Conservation (phyloP, 2,888 invertebrate genomes). For the Lithophane semibrunnea region DNA sequence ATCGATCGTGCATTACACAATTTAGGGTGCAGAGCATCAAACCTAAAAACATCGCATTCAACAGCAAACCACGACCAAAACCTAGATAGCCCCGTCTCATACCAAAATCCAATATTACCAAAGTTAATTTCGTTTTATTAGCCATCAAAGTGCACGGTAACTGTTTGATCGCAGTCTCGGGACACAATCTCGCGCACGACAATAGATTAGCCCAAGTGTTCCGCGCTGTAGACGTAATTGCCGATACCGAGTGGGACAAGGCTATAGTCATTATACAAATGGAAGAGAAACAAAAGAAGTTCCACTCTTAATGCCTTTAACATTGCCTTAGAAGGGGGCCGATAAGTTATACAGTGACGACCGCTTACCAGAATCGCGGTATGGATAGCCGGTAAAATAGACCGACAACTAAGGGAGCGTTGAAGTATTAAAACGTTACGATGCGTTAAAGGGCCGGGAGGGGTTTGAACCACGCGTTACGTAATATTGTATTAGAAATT, state of each 20-base stretch:
- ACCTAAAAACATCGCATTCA: background rate
- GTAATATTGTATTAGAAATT: too few species aligned
- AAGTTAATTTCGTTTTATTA: constrained; percentile 59
- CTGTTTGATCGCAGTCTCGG: constrained; percentile 52
- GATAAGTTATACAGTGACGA: background rate
- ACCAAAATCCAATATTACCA: constrained; percentile 13
- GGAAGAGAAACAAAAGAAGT: constrained; percentile 7
- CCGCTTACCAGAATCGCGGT: background rate
- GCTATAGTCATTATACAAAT: constrained; percentile 37
- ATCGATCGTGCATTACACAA: too few species aligned
- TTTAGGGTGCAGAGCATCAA: too few species aligned
- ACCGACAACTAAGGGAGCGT: background rate
- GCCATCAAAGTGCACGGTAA: constrained; percentile 53
- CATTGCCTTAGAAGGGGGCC: background rate
- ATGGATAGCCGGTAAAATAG: background rate
- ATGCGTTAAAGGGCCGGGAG: too few species aligned
- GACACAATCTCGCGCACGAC: constrained; percentile 57
- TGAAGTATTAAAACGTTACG: too few species aligned
- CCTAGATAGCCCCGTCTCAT: background rate
- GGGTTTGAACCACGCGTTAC: too few species aligned
- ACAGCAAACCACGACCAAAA: background rate
- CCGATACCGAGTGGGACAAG: constrained; percentile 48
- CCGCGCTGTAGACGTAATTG: constrained; percentile 55
- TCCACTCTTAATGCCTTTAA: background rate
- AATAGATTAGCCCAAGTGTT: constrained; percentile 56